Percentiles rank a stretch among this genome's conserved stretches.
Conservation (phyloP, 2,797 vertebrate genomes). For the Rhinogobio ventralis region DNA sequence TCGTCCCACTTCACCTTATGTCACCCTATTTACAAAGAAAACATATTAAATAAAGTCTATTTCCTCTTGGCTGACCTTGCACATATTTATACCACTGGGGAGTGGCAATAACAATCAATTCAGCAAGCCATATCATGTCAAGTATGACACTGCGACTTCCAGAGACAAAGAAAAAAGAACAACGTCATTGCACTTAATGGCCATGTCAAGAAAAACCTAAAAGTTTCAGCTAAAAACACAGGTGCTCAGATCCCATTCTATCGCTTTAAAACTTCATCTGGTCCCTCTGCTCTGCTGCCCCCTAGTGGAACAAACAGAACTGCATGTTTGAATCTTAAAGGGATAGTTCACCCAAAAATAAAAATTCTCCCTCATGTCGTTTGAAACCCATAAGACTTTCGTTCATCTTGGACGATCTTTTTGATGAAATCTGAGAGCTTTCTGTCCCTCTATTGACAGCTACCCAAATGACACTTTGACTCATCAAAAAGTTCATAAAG, state of each 20-base stretch:
- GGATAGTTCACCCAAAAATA: not conserved
- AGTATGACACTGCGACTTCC: not conserved
- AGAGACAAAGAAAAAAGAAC: not conserved
- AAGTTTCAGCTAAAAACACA: not conserved
- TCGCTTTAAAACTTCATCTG: not conserved
- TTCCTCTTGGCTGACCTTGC: not conserved
- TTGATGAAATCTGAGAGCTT: not conserved
- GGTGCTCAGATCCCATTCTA: not conserved
- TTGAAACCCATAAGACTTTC: not conserved
- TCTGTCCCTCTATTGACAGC: not conserved
- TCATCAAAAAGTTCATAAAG: not conserved
- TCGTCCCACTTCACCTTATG: not conserved
- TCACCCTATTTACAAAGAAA: conserved; percentile 5
- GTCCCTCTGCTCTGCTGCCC: conserved; percentile 15
- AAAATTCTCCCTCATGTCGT: not conserved
- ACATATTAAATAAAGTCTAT: not conserved
- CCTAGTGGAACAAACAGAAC: not conserved
- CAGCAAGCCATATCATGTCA: conserved; percentile 4
- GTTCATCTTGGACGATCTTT: not conserved
- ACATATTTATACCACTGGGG: not conserved
- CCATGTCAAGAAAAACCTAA: not conserved
- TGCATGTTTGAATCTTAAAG: not conserved
- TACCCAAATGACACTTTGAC: not conserved
- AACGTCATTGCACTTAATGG: not conserved
- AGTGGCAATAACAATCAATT: not conserved